Conservation (phyloP, 2,888 invertebrate species). For the Patella ulyssiponensis region DNA sequence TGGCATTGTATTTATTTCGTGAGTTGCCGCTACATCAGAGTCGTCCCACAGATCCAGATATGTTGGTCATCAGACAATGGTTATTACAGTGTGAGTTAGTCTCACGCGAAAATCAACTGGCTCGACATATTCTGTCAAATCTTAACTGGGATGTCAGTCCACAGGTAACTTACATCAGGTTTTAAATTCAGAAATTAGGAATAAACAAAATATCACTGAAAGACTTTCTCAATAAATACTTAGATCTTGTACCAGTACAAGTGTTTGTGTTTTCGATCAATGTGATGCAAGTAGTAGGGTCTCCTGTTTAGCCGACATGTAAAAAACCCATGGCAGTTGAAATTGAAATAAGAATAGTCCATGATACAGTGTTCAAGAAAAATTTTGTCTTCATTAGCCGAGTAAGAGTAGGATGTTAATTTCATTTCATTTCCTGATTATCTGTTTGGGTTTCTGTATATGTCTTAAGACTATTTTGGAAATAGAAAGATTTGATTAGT, state of each 20-base stretch:
- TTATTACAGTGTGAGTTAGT: slow-evolving; percentile 78
- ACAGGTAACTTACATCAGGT: slow-evolving; percentile 43
- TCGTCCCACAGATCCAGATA: slow-evolving; percentile 79
- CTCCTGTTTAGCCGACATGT: too few relatives aligned
- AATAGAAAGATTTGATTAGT: too few relatives aligned
- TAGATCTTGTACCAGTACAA: background rate
- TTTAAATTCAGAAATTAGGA: background rate
- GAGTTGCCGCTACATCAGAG: slow-evolving; percentile 82
- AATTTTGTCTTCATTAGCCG: too few relatives aligned
- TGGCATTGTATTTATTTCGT: slow-evolving; percentile 80
- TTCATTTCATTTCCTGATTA: too few relatives aligned
- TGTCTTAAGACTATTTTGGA: too few relatives aligned
- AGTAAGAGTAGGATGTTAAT: too few relatives aligned
- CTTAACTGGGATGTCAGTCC: slow-evolving; percentile 81
- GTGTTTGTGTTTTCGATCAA: background rate
- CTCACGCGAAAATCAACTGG: slow-evolving; percentile 79
- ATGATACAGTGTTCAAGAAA: too few relatives aligned
- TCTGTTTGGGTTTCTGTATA: too few relatives aligned
- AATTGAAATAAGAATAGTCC: too few relatives aligned
- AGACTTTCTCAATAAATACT: too few relatives aligned
- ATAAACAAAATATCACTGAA: background rate
- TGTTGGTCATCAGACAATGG: slow-evolving; percentile 79
- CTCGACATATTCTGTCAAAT: slow-evolving; percentile 80
- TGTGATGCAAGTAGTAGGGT: too few relatives aligned
- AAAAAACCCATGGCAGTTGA: too few relatives aligned